Evolutionary conservation across 2,797 vertebrate species (phyloP).

Genomic region (Crypturellus tataupa): DNA sequence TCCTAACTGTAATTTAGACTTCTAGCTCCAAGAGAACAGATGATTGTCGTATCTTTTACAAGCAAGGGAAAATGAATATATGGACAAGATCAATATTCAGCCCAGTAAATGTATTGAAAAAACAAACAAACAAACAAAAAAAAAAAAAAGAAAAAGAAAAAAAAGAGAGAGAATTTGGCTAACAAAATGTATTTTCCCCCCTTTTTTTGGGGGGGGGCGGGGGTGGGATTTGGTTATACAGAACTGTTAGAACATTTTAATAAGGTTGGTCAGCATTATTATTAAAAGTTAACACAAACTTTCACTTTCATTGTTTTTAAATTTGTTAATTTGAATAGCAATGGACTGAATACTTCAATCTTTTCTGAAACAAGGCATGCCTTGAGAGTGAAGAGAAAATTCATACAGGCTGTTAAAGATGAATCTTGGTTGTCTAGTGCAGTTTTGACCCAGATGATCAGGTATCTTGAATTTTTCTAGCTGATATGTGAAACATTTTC

Average conservation of each 20-base stretch:
- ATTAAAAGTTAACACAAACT: not conserved
- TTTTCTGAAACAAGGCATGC: not conserved
- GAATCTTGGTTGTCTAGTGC: rapidly evolving
- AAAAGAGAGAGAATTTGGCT: not conserved
- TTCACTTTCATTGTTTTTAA: not conserved
- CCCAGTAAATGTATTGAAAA: not conserved
- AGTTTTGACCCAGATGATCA: not conserved
- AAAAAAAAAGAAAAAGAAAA: not conserved
- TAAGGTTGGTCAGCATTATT: not conserved
- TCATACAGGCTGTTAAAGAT: rapidly evolving
- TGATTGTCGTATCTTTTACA: not conserved
- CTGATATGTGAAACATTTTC: rapidly evolving
- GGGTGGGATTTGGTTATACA: rapidly evolving
- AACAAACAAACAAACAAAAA: no score
- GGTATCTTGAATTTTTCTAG: not conserved
- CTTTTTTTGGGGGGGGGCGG: no score
- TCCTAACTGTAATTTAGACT: not conserved
- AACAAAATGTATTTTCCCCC: not conserved
- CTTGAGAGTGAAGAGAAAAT: not conserved
- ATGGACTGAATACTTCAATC: not conserved
- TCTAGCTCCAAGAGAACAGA: not conserved
- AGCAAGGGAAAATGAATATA: not conserved
- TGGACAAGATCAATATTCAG: not conserved
- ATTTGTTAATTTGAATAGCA: not conserved
- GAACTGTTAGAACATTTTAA: not conserved